Evolutionary conservation across 2,113 vertebrate species (phyloP).

Genomic region (Gnathochromis pfefferi): DNA sequence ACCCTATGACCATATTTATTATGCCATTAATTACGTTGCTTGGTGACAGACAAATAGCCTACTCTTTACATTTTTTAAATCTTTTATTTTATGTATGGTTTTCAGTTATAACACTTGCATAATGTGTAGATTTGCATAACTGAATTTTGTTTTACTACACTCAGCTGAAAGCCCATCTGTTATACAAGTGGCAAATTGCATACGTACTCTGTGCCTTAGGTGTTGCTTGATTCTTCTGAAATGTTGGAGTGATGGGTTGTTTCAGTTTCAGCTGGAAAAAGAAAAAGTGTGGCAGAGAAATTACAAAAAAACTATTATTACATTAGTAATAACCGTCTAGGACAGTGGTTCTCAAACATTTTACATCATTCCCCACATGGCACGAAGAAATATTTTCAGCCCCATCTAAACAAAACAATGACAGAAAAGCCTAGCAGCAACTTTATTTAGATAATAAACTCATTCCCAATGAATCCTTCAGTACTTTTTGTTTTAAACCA

Average conservation of each 20-base stretch:
- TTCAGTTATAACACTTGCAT: not conserved
- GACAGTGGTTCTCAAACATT: not conserved
- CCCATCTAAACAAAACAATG: not conserved
- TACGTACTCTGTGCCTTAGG: constrained; percentile 39
- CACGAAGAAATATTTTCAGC: not conserved
- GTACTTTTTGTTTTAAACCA: not conserved
- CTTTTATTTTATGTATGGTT: not conserved
- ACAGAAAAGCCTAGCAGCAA: not conserved
- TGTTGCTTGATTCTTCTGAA: constrained; percentile 15
- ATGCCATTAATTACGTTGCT: not conserved
- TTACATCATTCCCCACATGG: not conserved
- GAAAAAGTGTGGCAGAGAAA: not conserved
- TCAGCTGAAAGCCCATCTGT: not conserved
- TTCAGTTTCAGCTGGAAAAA: constrained; percentile 64
- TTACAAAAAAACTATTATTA: not conserved
- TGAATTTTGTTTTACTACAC: not conserved
- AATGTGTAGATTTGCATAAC: not conserved
- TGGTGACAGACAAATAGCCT: not conserved
- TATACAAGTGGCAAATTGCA: not conserved
- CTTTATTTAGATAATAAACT: not conserved
- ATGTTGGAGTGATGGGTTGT: constrained; percentile 60
- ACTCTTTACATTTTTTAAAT: not conserved
- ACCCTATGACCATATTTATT: constrained; percentile 4
- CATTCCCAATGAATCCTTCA: not conserved
- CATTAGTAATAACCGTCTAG: not conserved